Evolutionary conservation across 92 coral and sea anemone genomes (phyloP), one percentile per base, ranked within the genome.

Genomic region (Zoanthus sansibaricus): DNA sequence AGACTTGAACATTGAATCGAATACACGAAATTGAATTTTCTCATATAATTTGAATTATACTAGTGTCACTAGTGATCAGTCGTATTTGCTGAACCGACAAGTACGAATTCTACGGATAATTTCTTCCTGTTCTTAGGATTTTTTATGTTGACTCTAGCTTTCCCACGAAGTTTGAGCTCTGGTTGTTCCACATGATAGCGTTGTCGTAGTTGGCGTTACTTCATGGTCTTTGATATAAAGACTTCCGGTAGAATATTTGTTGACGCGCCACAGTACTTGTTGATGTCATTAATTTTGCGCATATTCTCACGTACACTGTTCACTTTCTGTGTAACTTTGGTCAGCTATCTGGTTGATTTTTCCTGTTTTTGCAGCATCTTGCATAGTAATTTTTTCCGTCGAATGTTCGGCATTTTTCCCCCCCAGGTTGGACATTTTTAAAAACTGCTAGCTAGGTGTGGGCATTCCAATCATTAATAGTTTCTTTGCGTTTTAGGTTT

Each of bases 361-460:
- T 47, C 56, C 62, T 1, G 84, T 13, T 76, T 33, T 59, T 75
- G 45, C 84, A 86, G 37, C 59, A 64, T 64, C 58, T 86, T 7
- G 89, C 83, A 45, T 56, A 86, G 37, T 75, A 62, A 48, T 75
- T 86, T 55, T 62, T 12, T 1, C 89, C 75, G 30, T 75, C 83
- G 21, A 83, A 74, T 2, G 75, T 75, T 45, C 17, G 88, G 67
- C 82, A 72, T 17, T 20, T 49, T 75, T 75, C 3, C 14, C 88
- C 75, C 75, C 87, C 25, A 88, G 64, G 91, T 83, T 42, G 87
- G 91, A 18, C 91, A 88, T 70, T 74, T 83, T 31, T 88, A 49
- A 80, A 88, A 54, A 54, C 59, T 21, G 77, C 21, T 62, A 33
- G 77, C 32, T 58, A 52, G 49, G 55, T 9, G 77, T 4, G 25